Evolutionary conservation across 2,797 vertebrate genomes (phyloP).

Genomic region (Diplodus sargus): DNA sequence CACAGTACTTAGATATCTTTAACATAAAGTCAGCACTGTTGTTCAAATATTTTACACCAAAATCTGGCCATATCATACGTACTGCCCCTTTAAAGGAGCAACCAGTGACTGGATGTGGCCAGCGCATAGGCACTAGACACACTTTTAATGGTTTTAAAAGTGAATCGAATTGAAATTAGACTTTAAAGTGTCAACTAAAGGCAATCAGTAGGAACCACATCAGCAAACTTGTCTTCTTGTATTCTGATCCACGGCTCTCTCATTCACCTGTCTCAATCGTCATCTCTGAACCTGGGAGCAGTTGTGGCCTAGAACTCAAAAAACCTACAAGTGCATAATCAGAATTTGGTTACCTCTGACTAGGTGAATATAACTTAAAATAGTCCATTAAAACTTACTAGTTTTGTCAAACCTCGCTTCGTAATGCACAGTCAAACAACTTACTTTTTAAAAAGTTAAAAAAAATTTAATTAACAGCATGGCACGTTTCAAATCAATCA

Average conservation of each 20-base stretch:
- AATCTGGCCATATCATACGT: too few species aligned
- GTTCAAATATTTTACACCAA: too few species aligned
- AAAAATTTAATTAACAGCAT: constrained; percentile 6
- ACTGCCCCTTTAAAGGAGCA: too few species aligned
- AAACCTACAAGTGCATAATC: background rate
- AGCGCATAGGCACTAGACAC: background rate
- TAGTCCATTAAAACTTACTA: background rate
- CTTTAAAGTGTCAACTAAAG: background rate
- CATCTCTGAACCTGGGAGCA: background rate
- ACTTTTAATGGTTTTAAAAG: too few species aligned
- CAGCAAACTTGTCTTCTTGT: background rate
- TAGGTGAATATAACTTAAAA: background rate
- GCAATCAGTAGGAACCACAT: background rate
- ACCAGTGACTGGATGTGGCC: too few species aligned
- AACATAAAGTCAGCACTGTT: too few species aligned
- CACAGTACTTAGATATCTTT: too few species aligned
- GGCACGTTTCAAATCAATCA: constrained; percentile 8
- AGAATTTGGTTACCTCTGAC: background rate
- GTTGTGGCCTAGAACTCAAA: background rate
- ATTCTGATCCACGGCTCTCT: background rate
- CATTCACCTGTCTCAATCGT: background rate
- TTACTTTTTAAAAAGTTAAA: background rate
- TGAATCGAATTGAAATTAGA: background rate
- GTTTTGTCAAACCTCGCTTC: background rate
- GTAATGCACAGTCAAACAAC: background rate